These are phyloP conservation scores for Lutjanus argentimaculatus DNA, from an alignment of 2,797 vertebrate species.

Conservation along the genomic window DNA sequence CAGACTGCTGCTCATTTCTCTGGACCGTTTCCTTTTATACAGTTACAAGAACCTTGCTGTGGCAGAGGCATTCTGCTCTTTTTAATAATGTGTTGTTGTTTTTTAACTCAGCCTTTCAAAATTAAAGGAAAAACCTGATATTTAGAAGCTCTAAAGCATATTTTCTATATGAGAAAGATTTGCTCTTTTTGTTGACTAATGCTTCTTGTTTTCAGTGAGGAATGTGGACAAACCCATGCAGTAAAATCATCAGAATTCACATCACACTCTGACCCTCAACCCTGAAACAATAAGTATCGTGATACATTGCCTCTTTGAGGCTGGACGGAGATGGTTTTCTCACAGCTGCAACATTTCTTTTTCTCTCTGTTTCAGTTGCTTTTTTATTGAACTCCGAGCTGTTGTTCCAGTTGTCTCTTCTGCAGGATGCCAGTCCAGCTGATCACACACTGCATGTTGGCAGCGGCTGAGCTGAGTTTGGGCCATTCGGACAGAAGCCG, in stretches of 20 bases:
- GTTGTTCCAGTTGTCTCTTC: slow-evolving; percentile 37
- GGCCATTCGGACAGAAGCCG: slow-evolving; percentile 27
- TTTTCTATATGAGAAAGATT: slow-evolving; percentile 1
- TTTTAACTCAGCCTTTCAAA: neutral
- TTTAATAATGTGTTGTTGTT: neutral
- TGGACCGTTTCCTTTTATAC: neutral
- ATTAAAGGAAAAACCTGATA: neutral
- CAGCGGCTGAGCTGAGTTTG: slow-evolving; percentile 8
- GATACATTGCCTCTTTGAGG: neutral
- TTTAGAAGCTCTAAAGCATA: neutral
- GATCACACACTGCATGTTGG: slow-evolving; percentile 54
- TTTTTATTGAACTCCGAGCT: slow-evolving; percentile 13
- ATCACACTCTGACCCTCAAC: slow-evolving; percentile 1
- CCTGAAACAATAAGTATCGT: neutral
- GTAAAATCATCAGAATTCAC: slow-evolving; percentile 16
- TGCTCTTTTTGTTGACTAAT: neutral
- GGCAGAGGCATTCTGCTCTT: neutral
- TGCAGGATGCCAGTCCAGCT: slow-evolving; percentile 26
- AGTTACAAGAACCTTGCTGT: neutral
- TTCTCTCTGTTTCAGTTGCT: slow-evolving; percentile 1
- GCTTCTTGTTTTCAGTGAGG: neutral
- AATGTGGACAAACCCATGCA: neutral
- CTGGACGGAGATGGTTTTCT: neutral
- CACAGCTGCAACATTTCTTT: neutral
- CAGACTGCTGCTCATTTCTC: neutral